A percentile compares a stretch with the other conserved stretches of the same genome.
Conservation (phyloP, 1,140 invertebrate species). For the Yoshiicerus persimilis region DNA sequence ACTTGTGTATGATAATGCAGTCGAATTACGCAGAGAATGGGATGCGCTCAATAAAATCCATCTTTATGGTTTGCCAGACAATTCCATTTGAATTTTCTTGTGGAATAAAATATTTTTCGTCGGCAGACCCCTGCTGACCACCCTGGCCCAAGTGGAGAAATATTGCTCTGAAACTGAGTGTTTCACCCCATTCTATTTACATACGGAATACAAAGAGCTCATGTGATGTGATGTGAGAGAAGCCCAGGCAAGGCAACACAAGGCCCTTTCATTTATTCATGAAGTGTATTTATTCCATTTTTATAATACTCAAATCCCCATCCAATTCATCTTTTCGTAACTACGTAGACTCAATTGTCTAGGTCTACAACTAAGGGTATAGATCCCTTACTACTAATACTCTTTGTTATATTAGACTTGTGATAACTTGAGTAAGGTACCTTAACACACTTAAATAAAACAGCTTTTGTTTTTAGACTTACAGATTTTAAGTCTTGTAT, state of each 20-base stretch:
- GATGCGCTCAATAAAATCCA: slow-evolving; percentile 48
- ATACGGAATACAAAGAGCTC: slow-evolving; percentile 40
- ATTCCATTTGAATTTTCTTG: slow-evolving; percentile 48
- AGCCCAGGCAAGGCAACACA: neutral
- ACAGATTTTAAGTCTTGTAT: no score
- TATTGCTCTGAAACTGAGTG: slow-evolving; percentile 26
- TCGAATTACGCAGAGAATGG: slow-evolving; percentile 44
- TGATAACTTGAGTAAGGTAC: neutral
- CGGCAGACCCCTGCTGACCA: slow-evolving; percentile 31
- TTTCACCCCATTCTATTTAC: slow-evolving; percentile 41
- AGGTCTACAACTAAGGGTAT: neutral
- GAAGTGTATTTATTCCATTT: slow-evolving; percentile 25
- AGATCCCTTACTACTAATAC: neutral
- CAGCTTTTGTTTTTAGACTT: no score
- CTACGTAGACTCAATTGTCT: neutral
- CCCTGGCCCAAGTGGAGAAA: slow-evolving; percentile 2
- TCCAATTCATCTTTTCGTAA: neutral
- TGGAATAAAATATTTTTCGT: slow-evolving; percentile 43
- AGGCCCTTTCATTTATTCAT: slow-evolving; percentile 41
- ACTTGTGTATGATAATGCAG: slow-evolving; percentile 43
- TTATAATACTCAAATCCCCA: slow-evolving; percentile 18
- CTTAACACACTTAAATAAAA: neutral
- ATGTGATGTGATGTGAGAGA: slow-evolving; percentile 1
- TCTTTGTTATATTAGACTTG: neutral
- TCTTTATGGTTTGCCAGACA: slow-evolving; percentile 46